phyloP scores from a whole-genome alignment of 2,113 vertebrate genomes.

The Poicephalus gulielmi region DNA sequence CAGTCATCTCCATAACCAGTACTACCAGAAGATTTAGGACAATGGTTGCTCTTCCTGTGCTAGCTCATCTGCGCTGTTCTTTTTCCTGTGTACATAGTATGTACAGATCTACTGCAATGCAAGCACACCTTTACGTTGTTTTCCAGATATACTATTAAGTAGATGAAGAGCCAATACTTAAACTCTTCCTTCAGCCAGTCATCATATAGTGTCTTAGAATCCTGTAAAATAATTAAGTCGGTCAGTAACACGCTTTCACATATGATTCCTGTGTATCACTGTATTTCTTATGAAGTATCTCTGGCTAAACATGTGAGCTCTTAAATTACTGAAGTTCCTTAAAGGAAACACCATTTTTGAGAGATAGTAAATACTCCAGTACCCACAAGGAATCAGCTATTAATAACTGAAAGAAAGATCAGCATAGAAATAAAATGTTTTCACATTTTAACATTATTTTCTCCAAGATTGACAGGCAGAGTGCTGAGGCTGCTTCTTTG shows the following conservation, averaged over 20 bases:
- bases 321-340: not conserved
- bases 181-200: not conserved
- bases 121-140: not conserved
- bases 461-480: not conserved
- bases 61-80: not conserved
- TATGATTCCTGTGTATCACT: not conserved
- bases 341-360: not conserved
- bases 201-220: not conserved
- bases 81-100: not conserved
- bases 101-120: accelerated
- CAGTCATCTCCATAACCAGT: not conserved
- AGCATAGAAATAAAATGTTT: not conserved
- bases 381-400: not conserved
- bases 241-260: not conserved
- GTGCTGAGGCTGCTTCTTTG: not conserved
- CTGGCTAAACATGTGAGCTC: not conserved
- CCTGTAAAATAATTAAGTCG: not conserved
- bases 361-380: not conserved
- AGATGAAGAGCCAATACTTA: not conserved
- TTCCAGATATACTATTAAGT: not conserved
- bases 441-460: not conserved
- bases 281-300: not conserved
- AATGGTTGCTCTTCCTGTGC: not conserved
- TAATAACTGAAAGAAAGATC: not conserved
- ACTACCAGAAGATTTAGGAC: not conserved